A percentile compares a stretch with the other conserved stretches of the same genome.
Conservation (phyloP, 2,888 invertebrate genomes). For the Campopleginae sp. region DNA sequence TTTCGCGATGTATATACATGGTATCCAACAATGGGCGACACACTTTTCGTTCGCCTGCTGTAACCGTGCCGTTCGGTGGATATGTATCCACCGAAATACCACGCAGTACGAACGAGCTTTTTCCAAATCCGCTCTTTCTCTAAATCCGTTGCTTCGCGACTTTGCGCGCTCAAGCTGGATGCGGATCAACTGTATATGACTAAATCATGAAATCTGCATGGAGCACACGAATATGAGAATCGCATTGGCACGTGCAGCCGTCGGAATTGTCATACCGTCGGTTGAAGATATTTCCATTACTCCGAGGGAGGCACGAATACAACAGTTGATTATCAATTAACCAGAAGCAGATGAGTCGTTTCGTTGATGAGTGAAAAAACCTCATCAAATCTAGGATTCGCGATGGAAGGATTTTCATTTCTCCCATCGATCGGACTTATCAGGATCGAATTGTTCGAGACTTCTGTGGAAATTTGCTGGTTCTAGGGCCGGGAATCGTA, state of each 20-base stretch:
- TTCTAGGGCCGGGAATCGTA: background rate
- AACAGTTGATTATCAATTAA: background rate
- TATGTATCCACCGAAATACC: slow-evolving; percentile 15
- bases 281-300: background rate
- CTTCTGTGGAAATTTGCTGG: background rate
- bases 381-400: too few species aligned
- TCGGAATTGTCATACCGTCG: background rate
- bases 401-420: background rate
- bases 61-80: background rate
- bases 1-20: slow-evolving; percentile 75
- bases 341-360: background rate
- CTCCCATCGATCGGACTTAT: background rate
- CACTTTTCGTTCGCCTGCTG: slow-evolving; percentile 74
- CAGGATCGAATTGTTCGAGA: background rate
- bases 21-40: slow-evolving; percentile 79
- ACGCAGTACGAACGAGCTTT: slow-evolving; percentile 37
- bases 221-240: background rate
- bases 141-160: background rate
- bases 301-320: background rate
- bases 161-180: too few species aligned
- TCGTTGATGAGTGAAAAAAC: background rate
- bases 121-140: slow-evolving; percentile 10
- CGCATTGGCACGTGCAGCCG: background rate
- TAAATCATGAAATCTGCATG: background rate
- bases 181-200: background rate